These are phyloP conservation scores for Centroberyx gerrardi DNA, from an alignment of 2,797 vertebrate genomes.

Conservation along the genomic window DNA sequence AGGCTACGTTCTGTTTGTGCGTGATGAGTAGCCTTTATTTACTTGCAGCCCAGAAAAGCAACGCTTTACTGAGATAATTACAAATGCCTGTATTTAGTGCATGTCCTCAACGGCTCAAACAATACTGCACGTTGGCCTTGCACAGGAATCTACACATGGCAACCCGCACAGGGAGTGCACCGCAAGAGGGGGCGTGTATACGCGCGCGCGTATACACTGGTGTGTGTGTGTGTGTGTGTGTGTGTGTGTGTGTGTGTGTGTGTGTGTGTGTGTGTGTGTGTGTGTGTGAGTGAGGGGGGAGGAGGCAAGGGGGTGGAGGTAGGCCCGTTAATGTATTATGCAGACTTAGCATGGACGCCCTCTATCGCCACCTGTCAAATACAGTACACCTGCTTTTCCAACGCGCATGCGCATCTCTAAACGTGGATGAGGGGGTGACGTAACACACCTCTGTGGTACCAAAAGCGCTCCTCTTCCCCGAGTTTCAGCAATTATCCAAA, in stretches of 20 bases:
- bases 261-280: slow-evolving; percentile 10
- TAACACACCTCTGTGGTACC: background rate
- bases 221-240: slow-evolving; percentile 2
- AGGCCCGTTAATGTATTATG: slow-evolving; percentile 30
- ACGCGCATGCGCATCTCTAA: slow-evolving; percentile 58
- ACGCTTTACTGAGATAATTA: background rate
- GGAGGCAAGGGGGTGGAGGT: background rate
- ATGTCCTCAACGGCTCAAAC: slow-evolving; percentile 10
- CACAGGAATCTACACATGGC: slow-evolving; percentile 58
- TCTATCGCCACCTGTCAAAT: slow-evolving; percentile 42
- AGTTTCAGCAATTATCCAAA: slow-evolving; percentile 13
- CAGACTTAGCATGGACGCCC: slow-evolving; percentile 41
- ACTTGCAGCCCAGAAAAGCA: background rate
- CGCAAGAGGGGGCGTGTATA: slow-evolving; percentile 49
- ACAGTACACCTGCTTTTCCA: slow-evolving; percentile 52
- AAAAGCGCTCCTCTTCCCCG: too few species aligned
- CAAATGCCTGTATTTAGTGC: too few species aligned
- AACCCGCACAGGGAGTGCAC: slow-evolving; percentile 42
- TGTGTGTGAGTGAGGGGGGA: background rate
- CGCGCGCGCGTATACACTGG: slow-evolving; percentile 10
- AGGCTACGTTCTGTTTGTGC: too few species aligned
- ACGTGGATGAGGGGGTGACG: slow-evolving; percentile 52
- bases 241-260: background rate
- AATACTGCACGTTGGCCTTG: slow-evolving; percentile 14
- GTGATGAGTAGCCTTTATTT: too few species aligned